Conservation (phyloP, 2,888 invertebrate species). For the Drosophila parthenogenetica region DNA sequence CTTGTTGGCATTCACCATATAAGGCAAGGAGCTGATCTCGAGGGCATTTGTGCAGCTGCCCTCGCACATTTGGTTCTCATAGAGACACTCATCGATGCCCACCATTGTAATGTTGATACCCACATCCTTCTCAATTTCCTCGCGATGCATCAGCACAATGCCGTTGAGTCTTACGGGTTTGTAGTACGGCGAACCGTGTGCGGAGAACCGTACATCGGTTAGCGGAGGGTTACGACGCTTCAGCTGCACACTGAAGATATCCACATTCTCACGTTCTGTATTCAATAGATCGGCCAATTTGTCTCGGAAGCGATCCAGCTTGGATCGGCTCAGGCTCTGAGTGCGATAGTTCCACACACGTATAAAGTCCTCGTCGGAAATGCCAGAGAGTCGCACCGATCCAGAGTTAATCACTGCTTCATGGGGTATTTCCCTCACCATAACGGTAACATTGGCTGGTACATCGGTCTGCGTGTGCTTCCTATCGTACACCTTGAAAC, state of each 20-base stretch:
- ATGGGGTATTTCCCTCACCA: conserved; percentile 96
- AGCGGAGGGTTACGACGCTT: conserved; percentile 94
- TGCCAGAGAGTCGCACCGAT: conserved; percentile 95
- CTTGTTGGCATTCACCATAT: conserved; percentile 98
- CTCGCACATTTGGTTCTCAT: conserved; percentile 97
- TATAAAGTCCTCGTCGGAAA: conserved; percentile 98
- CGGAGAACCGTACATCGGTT: conserved; percentile 96
- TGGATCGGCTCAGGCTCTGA: conserved; percentile 93
- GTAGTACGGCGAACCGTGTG: conserved; percentile 98
- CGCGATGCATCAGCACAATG: conserved; percentile 95
- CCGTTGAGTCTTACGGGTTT: conserved; percentile 97
- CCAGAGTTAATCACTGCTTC: conserved; percentile 98
- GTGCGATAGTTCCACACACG: conserved; percentile 97
- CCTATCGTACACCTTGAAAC: conserved; percentile 95
- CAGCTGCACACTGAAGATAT: conserved; percentile 97
- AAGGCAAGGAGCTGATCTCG: conserved; percentile 94
- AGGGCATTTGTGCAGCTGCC: conserved; percentile 97
- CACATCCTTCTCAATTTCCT: conserved; percentile 97
- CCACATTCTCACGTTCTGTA: conserved; percentile 95
- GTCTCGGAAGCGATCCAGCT: conserved; percentile 94
- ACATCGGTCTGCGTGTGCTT: conserved; percentile 98
- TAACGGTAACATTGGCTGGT: conserved; percentile 97
- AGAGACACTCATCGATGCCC: conserved; percentile 97
- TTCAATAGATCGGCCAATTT: conserved; percentile 94
- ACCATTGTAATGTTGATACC: conserved; percentile 99